Conservation (phyloP, 2,113 vertebrate species). For the Riparia riparia region DNA sequence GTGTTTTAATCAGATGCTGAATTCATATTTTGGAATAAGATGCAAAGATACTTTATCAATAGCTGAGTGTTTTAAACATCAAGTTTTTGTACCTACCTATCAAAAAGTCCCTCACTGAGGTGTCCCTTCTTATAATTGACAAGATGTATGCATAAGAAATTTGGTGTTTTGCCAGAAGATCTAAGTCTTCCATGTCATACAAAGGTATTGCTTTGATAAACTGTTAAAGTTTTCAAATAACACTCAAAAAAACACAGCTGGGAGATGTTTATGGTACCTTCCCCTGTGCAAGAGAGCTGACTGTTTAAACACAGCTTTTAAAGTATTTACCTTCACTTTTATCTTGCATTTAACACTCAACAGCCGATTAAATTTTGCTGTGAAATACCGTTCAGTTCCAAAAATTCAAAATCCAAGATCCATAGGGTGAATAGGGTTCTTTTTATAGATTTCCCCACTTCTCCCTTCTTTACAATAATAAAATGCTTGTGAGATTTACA, state of each 20-base stretch:
- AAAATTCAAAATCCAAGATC: background rate
- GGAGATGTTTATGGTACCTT: slow-evolving; percentile 49
- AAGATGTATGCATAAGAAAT: background rate
- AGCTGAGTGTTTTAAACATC: background rate
- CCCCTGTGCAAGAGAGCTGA: background rate
- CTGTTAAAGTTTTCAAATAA: slow-evolving; percentile 22
- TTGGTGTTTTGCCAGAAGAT: background rate
- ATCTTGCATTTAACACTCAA: slow-evolving; percentile 60
- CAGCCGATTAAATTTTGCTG: slow-evolving; percentile 23
- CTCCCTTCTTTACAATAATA: slow-evolving; percentile 35
- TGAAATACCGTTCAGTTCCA: slow-evolving; percentile 1
- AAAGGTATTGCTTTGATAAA: slow-evolving; percentile 40
- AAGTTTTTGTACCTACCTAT: background rate
- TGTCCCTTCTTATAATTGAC: background rate
- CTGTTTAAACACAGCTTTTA: slow-evolving; percentile 25
- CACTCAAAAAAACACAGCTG: slow-evolving; percentile 32
- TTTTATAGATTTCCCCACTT: slow-evolving; percentile 25
- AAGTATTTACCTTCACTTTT: slow-evolving; percentile 58
- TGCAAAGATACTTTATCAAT: background rate
- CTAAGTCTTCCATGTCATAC: background rate
- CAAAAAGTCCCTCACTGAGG: background rate
- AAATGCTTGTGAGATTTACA: slow-evolving; percentile 49
- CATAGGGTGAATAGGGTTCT: background rate
- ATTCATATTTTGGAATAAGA: background rate
- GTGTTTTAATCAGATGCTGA: background rate